phyloP scores from a whole-genome alignment of 2,797 vertebrate genomes.

The Arrhamphus sclerolepis region DNA sequence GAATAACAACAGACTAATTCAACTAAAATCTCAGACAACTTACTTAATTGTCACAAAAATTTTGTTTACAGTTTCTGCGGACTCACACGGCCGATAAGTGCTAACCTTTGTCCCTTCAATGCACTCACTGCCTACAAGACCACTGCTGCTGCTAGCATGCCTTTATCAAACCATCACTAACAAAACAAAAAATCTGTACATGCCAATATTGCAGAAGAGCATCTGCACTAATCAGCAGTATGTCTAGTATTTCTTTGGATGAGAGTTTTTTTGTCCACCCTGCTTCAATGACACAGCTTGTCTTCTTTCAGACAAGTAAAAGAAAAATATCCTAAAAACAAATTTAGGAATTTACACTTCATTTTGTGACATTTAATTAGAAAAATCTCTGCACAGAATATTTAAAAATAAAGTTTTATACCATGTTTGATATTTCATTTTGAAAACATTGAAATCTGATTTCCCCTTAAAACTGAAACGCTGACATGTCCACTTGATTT shows the following conservation, averaged over 20 bases:
- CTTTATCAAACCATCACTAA: constrained; percentile 45
- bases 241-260: not conserved
- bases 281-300: not conserved
- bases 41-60: constrained; percentile 59
- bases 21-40: constrained; percentile 52
- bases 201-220: constrained; percentile 11
- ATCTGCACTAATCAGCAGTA: constrained; percentile 5
- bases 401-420: not conserved
- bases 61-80: constrained; percentile 72
- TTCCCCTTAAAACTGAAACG: not conserved
- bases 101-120: constrained; percentile 78
- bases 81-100: constrained; percentile 72
- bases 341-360: not conserved
- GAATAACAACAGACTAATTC: constrained; percentile 48
- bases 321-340: not conserved
- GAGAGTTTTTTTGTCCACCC: not conserved
- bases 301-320: too few species aligned
- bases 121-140: constrained; percentile 55
- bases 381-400: not conserved
- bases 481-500: not conserved
- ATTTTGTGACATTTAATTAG: not conserved
- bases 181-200: constrained; percentile 41
- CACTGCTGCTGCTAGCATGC: constrained; percentile 30
- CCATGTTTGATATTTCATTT: not conserved
- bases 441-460: not conserved